phyloP scores from a whole-genome alignment of 2,797 vertebrate species.

The Mus minutoides region DNA sequence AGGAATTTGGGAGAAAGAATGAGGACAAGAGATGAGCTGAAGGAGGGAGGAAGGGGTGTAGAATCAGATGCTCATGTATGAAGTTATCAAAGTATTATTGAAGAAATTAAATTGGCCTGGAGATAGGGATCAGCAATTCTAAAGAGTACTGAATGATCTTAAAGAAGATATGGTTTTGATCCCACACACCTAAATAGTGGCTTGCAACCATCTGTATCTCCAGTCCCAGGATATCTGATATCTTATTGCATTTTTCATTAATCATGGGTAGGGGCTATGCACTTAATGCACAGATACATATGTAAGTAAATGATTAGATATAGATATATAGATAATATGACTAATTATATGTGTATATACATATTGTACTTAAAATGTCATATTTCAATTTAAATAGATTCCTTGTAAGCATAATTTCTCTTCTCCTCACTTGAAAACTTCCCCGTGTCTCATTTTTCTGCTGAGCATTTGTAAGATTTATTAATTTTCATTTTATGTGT shows the following conservation, averaged over 20 bases:
- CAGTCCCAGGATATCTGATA: not conserved
- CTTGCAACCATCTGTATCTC: no score
- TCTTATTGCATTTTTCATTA: not conserved
- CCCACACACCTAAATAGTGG: not conserved
- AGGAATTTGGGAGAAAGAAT: not conserved
- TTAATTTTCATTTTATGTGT: not conserved
- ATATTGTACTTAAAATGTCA: not conserved
- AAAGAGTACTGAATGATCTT: not conserved
- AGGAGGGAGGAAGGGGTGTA: no score
- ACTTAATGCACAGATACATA: not conserved
- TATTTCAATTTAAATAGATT: not conserved
- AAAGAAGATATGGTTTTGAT: not conserved
- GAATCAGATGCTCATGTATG: not conserved
- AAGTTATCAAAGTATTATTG: no score
- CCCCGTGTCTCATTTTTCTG: not conserved
- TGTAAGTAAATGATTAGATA: not conserved
- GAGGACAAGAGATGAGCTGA: not conserved
- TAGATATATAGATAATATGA: not conserved
- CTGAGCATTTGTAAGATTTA: not conserved
- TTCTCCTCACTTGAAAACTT: not conserved
- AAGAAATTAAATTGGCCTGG: not conserved
- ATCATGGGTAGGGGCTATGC: no score
- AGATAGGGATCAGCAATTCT: not conserved
- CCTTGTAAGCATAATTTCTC: not conserved
- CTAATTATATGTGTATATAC: no score